These are phyloP conservation scores for Drosophila meridiana DNA, from an alignment of 2,888 invertebrate genomes.

Conservation along the genomic window DNA sequence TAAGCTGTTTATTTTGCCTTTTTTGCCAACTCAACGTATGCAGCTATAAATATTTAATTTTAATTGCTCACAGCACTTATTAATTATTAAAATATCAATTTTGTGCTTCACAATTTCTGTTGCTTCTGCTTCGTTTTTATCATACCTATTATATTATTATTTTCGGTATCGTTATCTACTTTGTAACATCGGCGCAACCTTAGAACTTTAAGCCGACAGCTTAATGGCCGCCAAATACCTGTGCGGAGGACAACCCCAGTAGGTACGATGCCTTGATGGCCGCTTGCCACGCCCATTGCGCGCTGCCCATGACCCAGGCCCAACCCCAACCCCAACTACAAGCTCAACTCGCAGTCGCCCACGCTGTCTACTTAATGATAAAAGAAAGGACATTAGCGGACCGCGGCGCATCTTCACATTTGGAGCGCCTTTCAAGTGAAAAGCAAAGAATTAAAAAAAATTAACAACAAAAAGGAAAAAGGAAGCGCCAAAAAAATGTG, in stretches of 20 bases:
- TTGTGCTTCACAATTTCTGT: slow-evolving; percentile 13
- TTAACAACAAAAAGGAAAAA: slow-evolving; percentile 66
- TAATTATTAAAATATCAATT: slow-evolving; percentile 55
- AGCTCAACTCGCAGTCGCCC: slow-evolving; percentile 38
- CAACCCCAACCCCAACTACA: neutral
- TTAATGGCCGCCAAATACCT: slow-evolving; percentile 76
- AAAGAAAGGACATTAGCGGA: slow-evolving; percentile 81
- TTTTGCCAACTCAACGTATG: neutral
- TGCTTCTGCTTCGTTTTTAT: slow-evolving; percentile 1
- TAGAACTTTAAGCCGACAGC: slow-evolving; percentile 75
- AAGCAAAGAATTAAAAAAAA: slow-evolving; percentile 80
- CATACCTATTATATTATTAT: slow-evolving; percentile 17
- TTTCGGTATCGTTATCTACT: slow-evolving; percentile 49
- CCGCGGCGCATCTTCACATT: slow-evolving; percentile 76
- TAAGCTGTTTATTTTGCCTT: slow-evolving; percentile 3
- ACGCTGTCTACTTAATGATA: slow-evolving; percentile 80
- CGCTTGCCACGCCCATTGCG: slow-evolving; percentile 66
- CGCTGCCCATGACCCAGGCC: slow-evolving; percentile 49
- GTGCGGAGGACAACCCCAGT: slow-evolving; percentile 38
- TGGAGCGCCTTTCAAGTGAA: slow-evolving; percentile 79
- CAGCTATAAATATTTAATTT: slow-evolving; percentile 34
- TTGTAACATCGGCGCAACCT: slow-evolving; percentile 55
- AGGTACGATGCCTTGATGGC: slow-evolving; percentile 39
- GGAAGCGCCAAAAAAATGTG: slow-evolving; percentile 46
- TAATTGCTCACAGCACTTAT: slow-evolving; percentile 36